phyloP scores from a whole-genome alignment of 2,797 vertebrate genomes.

The Mergus octosetaceus region DNA sequence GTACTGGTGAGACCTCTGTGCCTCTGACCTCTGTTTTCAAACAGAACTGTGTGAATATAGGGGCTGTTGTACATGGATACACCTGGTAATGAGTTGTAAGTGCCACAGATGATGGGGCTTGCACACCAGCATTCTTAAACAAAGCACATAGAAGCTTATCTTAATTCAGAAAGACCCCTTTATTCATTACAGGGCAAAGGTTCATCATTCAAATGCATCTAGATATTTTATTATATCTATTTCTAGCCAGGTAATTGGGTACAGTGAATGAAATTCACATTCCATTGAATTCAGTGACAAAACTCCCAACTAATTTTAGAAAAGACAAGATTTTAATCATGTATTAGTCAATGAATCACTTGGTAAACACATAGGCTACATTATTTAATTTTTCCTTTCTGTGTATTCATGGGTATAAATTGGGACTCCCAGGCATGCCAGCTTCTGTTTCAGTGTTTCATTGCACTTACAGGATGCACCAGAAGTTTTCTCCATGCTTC shows the following conservation, averaged over 20 bases:
- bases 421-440: not conserved
- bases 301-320: not conserved
- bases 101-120: not conserved
- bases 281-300: not conserved
- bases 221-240: not conserved
- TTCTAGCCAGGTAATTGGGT: not conserved
- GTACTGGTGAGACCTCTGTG: not conserved
- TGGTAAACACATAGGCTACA: not conserved
- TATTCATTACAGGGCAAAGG: not conserved
- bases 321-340: not conserved
- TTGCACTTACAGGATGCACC: not conserved
- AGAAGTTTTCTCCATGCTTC: not conserved
- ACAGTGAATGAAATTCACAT: not conserved
- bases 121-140: not conserved
- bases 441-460: not conserved
- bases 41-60: not conserved
- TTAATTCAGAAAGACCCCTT: not conserved
- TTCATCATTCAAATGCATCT: not conserved
- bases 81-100: not conserved
- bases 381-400: not conserved
- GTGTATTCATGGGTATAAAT: not conserved
- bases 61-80: rapidly evolving
- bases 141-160: not conserved
- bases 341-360: not conserved
- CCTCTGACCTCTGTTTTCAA: not conserved